Evolutionary conservation across 2,797 vertebrate genomes (phyloP), one percentile per base, ranked within the genome.

Genomic region (Naso thynnoides): DNA sequence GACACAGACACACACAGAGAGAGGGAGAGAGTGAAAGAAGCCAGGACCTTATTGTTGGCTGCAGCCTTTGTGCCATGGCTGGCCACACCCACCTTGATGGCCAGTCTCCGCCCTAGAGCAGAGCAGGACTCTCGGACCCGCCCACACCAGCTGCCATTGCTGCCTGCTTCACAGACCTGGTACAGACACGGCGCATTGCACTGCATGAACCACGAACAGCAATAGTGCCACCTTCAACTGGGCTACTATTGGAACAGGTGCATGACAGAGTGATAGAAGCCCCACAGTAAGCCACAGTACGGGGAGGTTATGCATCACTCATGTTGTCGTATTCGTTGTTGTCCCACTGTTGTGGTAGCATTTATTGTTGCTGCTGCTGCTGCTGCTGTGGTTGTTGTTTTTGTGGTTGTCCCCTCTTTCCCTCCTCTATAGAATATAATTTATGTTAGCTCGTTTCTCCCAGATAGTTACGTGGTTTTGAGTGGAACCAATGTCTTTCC

Each of bases 271-370:
- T 96, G 96, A 96, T 95, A 89, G 94, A 95, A 96, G 96, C 96
- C 97, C 96, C 97, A 96, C 97, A 96, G 94, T 91, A 96, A 96
- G 95, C 97, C 96, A 96, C 97, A 97, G 94, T 94, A 95, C 83
- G 96, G 96, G 97, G 97, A 97, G 96, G 96, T 97, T 95, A 94
- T 94, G 95, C 93, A 94, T 91, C 91, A 93, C 93, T 95, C 95
- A 90, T 93, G 89, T 94, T 95, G 95, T 97, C 53, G 93, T 92
- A 76, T 61, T 84, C 50, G 70, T 83, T 80, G 89, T 92, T 78
- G 88, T 91, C 85, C 88, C 86, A 80, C 86, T 77, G 86, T 91
- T 80, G 86, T 89, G 73, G 86, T 90, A 64, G 83, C 86, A 79
- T 76, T 75, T 78, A 59, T 73, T 81, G 87, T 89, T 76, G 86